These are phyloP conservation scores for Cataglyphis hispanica DNA, from an alignment of 1,140 invertebrate species.

Conservation along the genomic window DNA sequence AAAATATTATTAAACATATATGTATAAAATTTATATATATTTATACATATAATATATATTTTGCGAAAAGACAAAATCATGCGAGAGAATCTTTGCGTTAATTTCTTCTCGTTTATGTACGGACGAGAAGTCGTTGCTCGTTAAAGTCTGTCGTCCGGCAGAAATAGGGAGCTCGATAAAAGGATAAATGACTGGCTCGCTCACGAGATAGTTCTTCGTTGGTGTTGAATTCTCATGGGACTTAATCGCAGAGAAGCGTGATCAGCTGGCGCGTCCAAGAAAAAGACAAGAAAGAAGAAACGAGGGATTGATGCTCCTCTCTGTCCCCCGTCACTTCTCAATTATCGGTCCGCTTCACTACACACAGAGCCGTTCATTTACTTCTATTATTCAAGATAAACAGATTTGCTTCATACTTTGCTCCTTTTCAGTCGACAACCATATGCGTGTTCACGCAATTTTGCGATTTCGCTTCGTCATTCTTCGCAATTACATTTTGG, in stretches of 20 bases:
- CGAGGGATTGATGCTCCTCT: constrained; percentile 63
- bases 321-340: constrained; percentile 73
- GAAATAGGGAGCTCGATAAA: constrained; percentile 66
- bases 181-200: constrained; percentile 78
- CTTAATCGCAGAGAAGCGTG: constrained; percentile 59
- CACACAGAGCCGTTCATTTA: constrained; percentile 82
- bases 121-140: constrained; percentile 33
- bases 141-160: constrained; percentile 13
- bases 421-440: constrained; percentile 76
- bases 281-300: constrained; percentile 65
- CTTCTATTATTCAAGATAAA: constrained; percentile 84
- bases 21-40: neutral
- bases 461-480: neutral
- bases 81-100: neutral
- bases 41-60: neutral
- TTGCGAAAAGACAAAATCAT: neutral
- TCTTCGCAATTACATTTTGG: neutral
- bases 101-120: neutral
- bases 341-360: constrained; percentile 80
- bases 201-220: constrained; percentile 63
- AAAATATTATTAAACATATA: too few species aligned
- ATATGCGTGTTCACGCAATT: constrained; percentile 7
- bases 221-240: constrained; percentile 73
- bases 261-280: constrained; percentile 69
- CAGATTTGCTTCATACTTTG: constrained; percentile 80